Evolutionary conservation across 2,113 vertebrate genomes (phyloP).

Genomic region (Sardina pilchardus): DNA sequence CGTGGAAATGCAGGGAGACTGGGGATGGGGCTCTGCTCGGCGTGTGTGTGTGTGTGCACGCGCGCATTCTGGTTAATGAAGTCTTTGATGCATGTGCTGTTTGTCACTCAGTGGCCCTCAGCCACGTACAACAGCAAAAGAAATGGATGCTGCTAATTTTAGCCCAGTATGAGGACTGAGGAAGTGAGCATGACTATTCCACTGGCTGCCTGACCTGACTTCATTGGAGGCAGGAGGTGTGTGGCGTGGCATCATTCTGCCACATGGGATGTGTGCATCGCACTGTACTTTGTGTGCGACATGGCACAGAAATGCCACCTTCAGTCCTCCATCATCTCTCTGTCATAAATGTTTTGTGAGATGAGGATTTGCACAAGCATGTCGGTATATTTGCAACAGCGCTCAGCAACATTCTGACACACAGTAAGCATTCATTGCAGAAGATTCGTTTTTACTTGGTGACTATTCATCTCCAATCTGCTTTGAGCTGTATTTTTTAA

Average conservation of each 20-base stretch:
- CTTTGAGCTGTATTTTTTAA: no score
- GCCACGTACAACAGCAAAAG: constrained; percentile 8
- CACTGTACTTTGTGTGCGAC: background rate
- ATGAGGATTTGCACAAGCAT: background rate
- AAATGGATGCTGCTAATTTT: constrained; percentile 16
- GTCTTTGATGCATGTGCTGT: constrained; percentile 19
- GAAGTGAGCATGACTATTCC: background rate
- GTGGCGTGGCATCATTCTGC: background rate
- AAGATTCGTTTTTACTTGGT: no score
- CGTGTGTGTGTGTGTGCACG: no score
- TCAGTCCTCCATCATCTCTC: background rate
- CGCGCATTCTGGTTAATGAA: background rate
- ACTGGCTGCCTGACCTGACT: background rate
- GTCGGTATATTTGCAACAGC: background rate
- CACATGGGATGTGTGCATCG: background rate
- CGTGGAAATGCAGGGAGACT: background rate
- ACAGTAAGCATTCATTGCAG: background rate
- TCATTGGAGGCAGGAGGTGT: constrained; percentile 8
- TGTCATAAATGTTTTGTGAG: background rate
- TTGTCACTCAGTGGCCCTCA: background rate
- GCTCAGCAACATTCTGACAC: background rate
- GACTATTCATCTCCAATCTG: background rate
- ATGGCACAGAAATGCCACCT: background rate
- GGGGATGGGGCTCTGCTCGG: background rate
- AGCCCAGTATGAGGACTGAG: background rate